A percentile compares a stretch with the other conserved stretches of the same genome.
Evolutionary conservation across 53 echinoderm and acorn worm genomes (phyloP).

Genomic region (Paracentrotus lividus): DNA sequence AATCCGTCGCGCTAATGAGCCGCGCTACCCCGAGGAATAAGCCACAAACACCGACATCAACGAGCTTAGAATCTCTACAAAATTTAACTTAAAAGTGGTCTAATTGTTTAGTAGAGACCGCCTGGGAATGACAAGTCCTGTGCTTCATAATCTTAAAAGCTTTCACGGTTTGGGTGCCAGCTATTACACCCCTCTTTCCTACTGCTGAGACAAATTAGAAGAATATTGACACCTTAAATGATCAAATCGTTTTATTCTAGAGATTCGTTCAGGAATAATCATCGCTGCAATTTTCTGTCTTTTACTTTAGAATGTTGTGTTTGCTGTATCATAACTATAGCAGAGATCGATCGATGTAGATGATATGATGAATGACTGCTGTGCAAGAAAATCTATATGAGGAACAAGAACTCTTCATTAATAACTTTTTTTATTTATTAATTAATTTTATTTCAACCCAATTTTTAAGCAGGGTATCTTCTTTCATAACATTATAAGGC

Average conservation of each 20-base stretch:
- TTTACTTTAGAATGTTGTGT: not conserved
- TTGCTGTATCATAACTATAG: not conserved
- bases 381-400: not conserved
- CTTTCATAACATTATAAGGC: too few relatives aligned
- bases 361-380: not conserved
- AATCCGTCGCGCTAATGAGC: slow-evolving; percentile 39
- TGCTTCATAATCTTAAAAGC: slow-evolving; percentile 28
- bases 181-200: not conserved
- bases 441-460: too few relatives aligned
- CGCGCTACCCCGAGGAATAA: slow-evolving; percentile 31
- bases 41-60: slow-evolving; percentile 1
- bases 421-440: too few relatives aligned
- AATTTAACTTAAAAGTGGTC: slow-evolving; percentile 16
- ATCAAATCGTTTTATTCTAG: not conserved
- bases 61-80: slow-evolving; percentile 29
- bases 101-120: slow-evolving; percentile 40
- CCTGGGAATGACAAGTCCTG: not conserved
- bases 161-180: not conserved
- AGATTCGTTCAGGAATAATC: not conserved
- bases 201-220: not conserved
- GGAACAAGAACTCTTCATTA: not conserved
- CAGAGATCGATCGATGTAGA: not conserved
- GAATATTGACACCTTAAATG: not conserved
- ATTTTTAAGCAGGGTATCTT: too few relatives aligned
- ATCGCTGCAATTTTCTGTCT: too few relatives aligned